Base-by-base conservation (phyloP, 2,888 invertebrate species). In the Alsophila aescularia region DNA sequence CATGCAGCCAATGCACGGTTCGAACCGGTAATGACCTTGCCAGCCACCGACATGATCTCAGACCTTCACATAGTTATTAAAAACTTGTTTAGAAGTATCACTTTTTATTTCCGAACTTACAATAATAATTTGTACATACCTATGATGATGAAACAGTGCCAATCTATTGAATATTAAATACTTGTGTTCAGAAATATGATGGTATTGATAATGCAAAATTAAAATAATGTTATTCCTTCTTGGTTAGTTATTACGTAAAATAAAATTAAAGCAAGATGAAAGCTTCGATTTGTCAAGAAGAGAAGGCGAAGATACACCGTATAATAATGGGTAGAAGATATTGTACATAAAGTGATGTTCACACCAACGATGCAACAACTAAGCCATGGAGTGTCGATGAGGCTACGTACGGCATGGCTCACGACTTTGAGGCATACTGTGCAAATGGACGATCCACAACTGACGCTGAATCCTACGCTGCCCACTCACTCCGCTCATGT, bases 301-400 rank as follows among this genome's bases (percentile, higher is more conserved):
- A 69, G 73, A 73, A 75, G 76, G 81, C 77, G 75, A 79, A 82
- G 83, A 80, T 59, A 80, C 79, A 81, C 83, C 83, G 77, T 83
- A 73, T 73, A 77, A 73, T 75, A 75, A 79, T 81, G 80, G 58
- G 53, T 51, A 56, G 63, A 66, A 63, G 61, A 56, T 61, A 58
- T 73, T 70, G 62, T 71, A 73, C 69, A 73, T 62, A 66, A 64
- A 56, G 68, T 70, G 70, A 69, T 69, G 63, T 57, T 68, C 64
- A 88, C 89, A 88, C 84, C 85, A 76, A 89, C 77, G 75, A 90
- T 90, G 89, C 73, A 83, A 84, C 80, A 66, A 85, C 88, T 82
- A 90, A 90, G 90, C 89, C 89, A 86, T 89, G 76, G 87, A 79
- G 83, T 81, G 82, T 80, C 77, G 66, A 77, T 83, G 87, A 83